Conservation (phyloP, 2,888 invertebrate genomes). For the Dolichopus griseipennis region DNA sequence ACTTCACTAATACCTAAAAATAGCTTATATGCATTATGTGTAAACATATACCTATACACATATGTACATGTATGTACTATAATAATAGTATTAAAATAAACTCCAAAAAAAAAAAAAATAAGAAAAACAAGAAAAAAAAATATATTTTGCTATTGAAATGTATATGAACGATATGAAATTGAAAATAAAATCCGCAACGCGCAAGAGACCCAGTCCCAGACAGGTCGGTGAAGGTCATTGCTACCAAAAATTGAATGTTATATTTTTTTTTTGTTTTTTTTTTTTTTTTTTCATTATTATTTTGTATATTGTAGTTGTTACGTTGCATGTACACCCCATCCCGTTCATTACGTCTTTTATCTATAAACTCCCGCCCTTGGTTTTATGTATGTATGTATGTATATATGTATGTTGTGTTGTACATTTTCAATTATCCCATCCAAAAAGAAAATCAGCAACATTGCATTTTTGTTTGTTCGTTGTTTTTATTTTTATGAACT, state of each 20-base stretch:
- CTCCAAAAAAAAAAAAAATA: neutral
- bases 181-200: conserved; percentile 10
- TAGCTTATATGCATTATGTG: no score
- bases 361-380: neutral
- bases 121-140: neutral
- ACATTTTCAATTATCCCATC: neutral
- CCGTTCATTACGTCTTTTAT: neutral
- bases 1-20: no score
- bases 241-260: conserved; percentile 36
- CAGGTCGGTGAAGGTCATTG: conserved; percentile 46
- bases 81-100: no score
- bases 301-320: neutral
- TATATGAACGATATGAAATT: neutral
- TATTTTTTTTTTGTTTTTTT: neutral
- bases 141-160: neutral
- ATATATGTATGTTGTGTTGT: no score
- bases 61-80: no score
- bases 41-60: no score
- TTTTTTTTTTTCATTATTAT: neutral
- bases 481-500: no score
- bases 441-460: neutral
- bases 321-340: neutral
- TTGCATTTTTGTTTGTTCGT: neutral
- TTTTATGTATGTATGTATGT: neutral
- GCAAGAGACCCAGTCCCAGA: conserved; percentile 28